Conservation (phyloP, 2,888 invertebrate species). For the Seira ritae region DNA sequence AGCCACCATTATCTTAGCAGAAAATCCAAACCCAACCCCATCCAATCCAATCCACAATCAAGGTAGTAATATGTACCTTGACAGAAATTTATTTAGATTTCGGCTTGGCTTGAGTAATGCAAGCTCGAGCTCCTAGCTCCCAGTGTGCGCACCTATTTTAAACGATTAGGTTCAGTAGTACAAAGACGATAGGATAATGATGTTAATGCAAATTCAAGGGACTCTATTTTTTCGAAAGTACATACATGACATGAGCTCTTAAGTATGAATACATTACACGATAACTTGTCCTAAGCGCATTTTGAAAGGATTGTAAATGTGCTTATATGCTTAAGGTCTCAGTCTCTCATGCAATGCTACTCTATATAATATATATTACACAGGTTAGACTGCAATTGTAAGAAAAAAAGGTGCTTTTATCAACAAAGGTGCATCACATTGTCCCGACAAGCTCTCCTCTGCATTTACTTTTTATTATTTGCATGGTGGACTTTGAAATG, state of each 20-base stretch:
- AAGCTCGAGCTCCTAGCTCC: background rate
- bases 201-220: conserved; percentile 8
- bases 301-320: too few species aligned
- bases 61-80: background rate
- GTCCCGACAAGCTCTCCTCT: too few species aligned
- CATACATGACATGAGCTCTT: too few species aligned
- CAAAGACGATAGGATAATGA: background rate
- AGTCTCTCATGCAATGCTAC: background rate
- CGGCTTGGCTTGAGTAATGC: background rate
- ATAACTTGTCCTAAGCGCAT: too few species aligned
- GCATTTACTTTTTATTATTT: background rate
- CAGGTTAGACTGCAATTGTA: background rate
- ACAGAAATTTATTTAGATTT: background rate
- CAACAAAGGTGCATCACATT: background rate
- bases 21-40: too few species aligned
- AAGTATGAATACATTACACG: too few species aligned
- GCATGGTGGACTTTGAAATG: background rate
- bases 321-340: background rate
- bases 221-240: background rate
- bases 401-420: background rate
- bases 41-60: background rate
- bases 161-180: conserved; percentile 11
- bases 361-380: too few species aligned
- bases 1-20: too few species aligned
- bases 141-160: background rate